Conservation (phyloP, 2,113 vertebrate genomes). For the Turdus rufiventris region DNA sequence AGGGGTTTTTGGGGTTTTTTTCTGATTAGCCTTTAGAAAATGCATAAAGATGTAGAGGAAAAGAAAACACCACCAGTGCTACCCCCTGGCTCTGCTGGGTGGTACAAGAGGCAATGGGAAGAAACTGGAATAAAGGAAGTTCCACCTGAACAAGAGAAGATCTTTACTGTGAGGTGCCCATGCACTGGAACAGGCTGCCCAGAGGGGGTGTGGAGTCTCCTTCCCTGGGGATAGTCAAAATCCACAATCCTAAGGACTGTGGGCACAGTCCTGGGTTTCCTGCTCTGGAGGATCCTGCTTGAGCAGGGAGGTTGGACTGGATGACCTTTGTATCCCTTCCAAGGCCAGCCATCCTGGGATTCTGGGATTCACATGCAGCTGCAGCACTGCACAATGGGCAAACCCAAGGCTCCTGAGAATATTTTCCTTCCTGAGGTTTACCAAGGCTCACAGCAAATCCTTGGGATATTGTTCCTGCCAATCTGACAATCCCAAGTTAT, state of each 20-base stretch:
- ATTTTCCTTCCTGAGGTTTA: not conserved
- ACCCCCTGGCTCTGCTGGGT: not conserved
- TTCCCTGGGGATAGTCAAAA: not conserved
- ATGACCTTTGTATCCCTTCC: not conserved
- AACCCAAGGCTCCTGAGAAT: not conserved
- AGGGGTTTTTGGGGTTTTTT: fast-evolving
- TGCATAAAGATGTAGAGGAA: not conserved
- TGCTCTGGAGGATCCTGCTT: not conserved
- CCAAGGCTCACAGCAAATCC: not conserved
- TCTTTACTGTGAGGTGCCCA: not conserved
- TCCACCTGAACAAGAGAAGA: not conserved
- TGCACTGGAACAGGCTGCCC: not conserved
- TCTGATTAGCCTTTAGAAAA: not conserved
- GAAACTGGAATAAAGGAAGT: not conserved
- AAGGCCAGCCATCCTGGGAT: not conserved
- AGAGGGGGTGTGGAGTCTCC: not conserved
- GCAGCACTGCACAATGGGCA: not conserved
- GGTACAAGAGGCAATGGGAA: not conserved
- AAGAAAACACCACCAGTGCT: not conserved
- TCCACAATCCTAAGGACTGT: not conserved
- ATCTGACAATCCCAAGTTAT: not conserved
- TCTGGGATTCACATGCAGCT: not conserved
- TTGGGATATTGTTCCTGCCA: not conserved
- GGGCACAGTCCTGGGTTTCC: not conserved
- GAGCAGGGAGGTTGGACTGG: not conserved